Percentiles rank a stretch among this genome's conserved stretches.
phyloP scores from a whole-genome alignment of 2,113 vertebrate species.

The Malurus cyaneus region DNA sequence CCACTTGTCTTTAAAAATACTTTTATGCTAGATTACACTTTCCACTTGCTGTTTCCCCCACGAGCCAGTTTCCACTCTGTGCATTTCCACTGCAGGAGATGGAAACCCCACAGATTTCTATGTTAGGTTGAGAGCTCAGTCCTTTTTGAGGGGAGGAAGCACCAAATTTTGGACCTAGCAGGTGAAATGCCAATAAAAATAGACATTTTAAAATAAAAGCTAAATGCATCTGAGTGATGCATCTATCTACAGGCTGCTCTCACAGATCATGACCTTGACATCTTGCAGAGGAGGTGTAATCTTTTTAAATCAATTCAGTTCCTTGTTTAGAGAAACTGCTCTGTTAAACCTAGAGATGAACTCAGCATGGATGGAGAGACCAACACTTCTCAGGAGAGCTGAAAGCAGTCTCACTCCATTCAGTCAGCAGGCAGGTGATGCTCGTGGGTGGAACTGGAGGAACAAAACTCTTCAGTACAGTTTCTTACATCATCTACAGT shows the following conservation, averaged over 20 bases:
- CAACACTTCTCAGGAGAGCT: not conserved
- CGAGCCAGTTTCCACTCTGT: not conserved
- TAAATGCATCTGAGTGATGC: not conserved
- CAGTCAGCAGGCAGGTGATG: not conserved
- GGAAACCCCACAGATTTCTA: not conserved
- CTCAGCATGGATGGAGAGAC: not conserved
- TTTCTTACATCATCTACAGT: not conserved
- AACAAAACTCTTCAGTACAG: not conserved
- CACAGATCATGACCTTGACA: not conserved
- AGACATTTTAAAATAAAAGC: not conserved
- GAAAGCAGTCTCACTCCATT: not conserved
- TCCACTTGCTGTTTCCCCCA: not conserved
- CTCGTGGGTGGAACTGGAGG: not conserved
- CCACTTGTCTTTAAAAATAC: conserved; percentile 4
- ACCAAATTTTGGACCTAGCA: not conserved
- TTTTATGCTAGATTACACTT: not conserved
- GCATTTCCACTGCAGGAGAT: not conserved
- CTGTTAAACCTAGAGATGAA: not conserved
- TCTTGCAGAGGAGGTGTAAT: not conserved
- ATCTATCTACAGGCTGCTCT: not conserved
- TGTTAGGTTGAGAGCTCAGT: not conserved
- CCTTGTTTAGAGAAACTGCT: not conserved
- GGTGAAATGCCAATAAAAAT: not conserved
- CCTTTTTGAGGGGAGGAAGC: not conserved
- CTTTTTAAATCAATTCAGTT: not conserved